Conservation (phyloP, 1,140 invertebrate species). For the Psix sp. region DNA sequence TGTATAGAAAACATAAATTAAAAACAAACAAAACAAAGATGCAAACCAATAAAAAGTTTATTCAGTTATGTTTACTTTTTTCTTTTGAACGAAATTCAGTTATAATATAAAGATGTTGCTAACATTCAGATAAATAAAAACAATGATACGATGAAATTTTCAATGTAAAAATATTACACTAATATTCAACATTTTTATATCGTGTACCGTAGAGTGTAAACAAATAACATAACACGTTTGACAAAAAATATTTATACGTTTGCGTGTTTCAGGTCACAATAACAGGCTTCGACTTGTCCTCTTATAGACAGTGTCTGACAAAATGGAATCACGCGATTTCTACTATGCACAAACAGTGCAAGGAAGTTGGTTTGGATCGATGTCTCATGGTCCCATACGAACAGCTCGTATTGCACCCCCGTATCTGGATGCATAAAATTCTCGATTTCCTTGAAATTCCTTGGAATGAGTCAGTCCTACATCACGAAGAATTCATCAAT, state of each 20-base stretch:
- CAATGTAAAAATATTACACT: too few species aligned
- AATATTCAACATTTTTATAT: too few species aligned
- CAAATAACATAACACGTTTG: conserved; percentile 13
- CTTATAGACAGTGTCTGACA: conserved; percentile 93
- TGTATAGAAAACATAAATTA: too few species aligned
- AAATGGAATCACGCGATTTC: conserved; percentile 98
- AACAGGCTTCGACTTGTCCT: conserved; percentile 96
- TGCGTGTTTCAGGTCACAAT: conserved; percentile 88
- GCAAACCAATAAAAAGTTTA: too few species aligned
- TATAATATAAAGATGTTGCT: too few species aligned
- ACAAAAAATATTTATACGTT: conserved; percentile 32
- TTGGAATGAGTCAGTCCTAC: conserved; percentile 97
- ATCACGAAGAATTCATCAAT: conserved; percentile 98
- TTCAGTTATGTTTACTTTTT: too few species aligned
- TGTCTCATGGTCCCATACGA: conserved; percentile 98
- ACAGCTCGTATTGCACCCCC: conserved; percentile 96
- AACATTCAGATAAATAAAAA: too few species aligned
- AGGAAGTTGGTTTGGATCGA: conserved; percentile 86
- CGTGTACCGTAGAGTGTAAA: too few species aligned
- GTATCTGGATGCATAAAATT: conserved; percentile 92
- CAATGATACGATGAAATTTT: too few species aligned
- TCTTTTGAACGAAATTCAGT: too few species aligned
- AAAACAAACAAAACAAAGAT: too few species aligned
- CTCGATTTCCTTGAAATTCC: conserved; percentile 93
- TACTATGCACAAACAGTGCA: conserved; percentile 96